phyloP scores from a whole-genome alignment of 2,113 vertebrate genomes.

The Nothocercus julius region DNA sequence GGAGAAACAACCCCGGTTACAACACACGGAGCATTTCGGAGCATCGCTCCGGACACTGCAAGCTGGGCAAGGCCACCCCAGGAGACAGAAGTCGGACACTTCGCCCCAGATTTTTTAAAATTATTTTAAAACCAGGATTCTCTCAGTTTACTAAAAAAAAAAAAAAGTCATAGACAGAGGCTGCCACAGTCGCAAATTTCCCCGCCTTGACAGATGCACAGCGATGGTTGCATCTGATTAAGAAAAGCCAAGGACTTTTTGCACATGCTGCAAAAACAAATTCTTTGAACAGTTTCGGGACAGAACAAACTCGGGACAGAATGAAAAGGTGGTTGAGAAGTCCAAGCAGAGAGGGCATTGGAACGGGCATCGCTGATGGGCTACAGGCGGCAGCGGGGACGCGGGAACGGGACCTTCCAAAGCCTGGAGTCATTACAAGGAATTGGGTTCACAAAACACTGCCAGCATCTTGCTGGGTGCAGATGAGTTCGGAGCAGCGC shows the following conservation, averaged over 20 bases:
- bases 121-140: not conserved
- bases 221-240: not conserved
- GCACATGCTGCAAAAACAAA: not conserved
- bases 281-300: not conserved
- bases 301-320: not conserved
- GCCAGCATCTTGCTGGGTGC: not conserved
- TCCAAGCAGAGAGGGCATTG: not conserved
- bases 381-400: not conserved
- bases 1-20: not conserved
- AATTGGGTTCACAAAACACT: not conserved
- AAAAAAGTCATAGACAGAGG: not conserved
- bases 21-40: not conserved
- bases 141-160: not conserved
- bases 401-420: not conserved
- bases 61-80: not conserved
- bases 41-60: not conserved
- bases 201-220: not conserved
- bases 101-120: not conserved
- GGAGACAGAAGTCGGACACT: rapidly evolving
- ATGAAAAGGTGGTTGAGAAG: not conserved
- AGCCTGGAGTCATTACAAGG: not conserved
- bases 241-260: not conserved
- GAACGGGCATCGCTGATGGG: rapidly evolving
- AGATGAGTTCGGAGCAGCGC: not conserved
- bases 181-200: not conserved